Evolutionary conservation across 2,113 vertebrate genomes (phyloP).

Genomic region (Mastomys coucha): DNA sequence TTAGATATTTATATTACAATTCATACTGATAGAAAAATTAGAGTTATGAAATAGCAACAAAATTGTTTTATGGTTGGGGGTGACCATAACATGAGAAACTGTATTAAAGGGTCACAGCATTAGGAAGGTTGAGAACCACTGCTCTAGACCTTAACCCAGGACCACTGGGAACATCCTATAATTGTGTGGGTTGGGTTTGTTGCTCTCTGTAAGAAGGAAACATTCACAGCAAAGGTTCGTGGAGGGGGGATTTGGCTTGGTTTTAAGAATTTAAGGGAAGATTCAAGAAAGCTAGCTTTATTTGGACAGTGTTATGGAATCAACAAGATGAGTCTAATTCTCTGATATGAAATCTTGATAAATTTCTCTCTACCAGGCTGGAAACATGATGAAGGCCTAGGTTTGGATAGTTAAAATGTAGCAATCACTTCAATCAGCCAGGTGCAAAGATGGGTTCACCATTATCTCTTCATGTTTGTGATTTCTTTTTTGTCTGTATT

Average conservation of each 20-base stretch:
- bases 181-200: neutral
- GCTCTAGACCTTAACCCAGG: too few relatives aligned
- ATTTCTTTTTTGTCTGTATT: neutral
- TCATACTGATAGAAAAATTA: neutral
- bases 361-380: neutral
- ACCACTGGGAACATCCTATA: neutral
- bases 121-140: neutral
- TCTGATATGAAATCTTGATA: neutral
- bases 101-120: neutral
- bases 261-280: neutral
- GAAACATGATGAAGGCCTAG: neutral
- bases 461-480: neutral
- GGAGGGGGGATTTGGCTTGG: neutral
- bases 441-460: neutral
- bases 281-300: neutral
- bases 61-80: neutral
- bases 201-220: neutral
- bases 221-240: fast-evolving
- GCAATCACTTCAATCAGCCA: neutral
- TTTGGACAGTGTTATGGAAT: neutral
- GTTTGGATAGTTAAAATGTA: neutral
- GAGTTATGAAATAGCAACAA: neutral
- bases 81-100: neutral
- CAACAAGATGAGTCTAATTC: neutral
- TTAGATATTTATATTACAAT: neutral